Base-by-base conservation (phyloP, 2,888 invertebrate species). In the Acanthosoma haemorrhoidale region DNA sequence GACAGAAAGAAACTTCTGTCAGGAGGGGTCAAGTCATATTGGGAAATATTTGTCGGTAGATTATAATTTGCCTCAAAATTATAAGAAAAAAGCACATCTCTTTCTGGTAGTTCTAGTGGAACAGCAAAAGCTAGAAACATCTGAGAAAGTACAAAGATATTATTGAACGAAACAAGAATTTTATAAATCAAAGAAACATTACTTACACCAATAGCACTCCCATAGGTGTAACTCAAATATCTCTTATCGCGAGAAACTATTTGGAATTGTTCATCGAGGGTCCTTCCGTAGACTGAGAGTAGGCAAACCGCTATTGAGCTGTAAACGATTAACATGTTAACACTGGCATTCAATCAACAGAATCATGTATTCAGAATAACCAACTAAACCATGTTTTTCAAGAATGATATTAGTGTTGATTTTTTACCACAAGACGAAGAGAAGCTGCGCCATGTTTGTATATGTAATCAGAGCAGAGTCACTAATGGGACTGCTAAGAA, bases 61-160 rank as follows among this genome's bases (percentile, higher is more conserved):
- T 73, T 72, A 72, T 78, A 78, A 71, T 78, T 78, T 1, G 77
- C 77, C 72, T 78, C 78, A 60, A 77, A 76, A 71, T 77, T 77
- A 73, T 76, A 77, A 0, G 78, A 77, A 58, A 78, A 72, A n/a
- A 76, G 74, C 6, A 78, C 74, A 64, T 76, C 75, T 39, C 77
- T 74, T 29, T 76, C 73, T 3, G 76, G 75, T 13, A 77, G 70
- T 25, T 77, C 77, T 11, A 77, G 69, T 6, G 78, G 78, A 15
- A 77, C 72, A 4, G 76, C 76, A 60, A 77, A 74, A 8, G 77
- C 78, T 25, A 77, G 59, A 63, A 76, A 75, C 68, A 77, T 71
- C 77, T 77, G 71, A 15, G 74, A 74, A 36, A 38, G 51, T 11
- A 39, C 4, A 43, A 6, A 9, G 8, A 13, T 9, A 36, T 36